phyloP scores from a whole-genome alignment of 1,140 invertebrate species.

The Grapholita molesta region DNA sequence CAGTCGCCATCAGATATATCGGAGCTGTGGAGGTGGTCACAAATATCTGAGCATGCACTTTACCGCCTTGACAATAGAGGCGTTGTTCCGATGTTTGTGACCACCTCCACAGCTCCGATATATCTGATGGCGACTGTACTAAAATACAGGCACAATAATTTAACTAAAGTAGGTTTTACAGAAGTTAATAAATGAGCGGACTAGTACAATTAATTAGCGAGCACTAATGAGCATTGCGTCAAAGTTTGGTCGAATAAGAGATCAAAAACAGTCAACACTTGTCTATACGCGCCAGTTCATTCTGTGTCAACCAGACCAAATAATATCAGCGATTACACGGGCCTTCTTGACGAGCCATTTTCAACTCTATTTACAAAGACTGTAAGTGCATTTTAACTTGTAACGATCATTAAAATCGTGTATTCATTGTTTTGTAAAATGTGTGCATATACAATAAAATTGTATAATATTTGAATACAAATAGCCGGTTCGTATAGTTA shows the following conservation, averaged over 20 bases:
- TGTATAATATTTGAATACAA: too few species aligned
- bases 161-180: too few species aligned
- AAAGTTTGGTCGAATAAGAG: conserved; percentile 1
- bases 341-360: not conserved
- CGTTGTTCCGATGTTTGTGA: too few species aligned
- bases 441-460: not conserved
- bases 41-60: too few species aligned
- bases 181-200: too few species aligned
- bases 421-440: not conserved
- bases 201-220: not conserved
- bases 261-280: not conserved
- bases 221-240: conserved; percentile 4
- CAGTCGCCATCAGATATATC: too few species aligned
- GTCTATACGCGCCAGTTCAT: not conserved
- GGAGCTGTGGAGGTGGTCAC: too few species aligned
- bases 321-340: not conserved
- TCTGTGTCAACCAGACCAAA: not conserved
- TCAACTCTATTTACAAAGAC: not conserved
- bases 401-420: not conserved
- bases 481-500: too few species aligned
- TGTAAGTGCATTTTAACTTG: not conserved
- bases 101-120: too few species aligned
- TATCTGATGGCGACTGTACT: too few species aligned
- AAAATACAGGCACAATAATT: too few species aligned
- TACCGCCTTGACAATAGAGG: too few species aligned